A percentile compares a stretch with the other conserved stretches of the same genome.
Conservation (phyloP, 2,888 invertebrate genomes). For the Brenthis hecate region DNA sequence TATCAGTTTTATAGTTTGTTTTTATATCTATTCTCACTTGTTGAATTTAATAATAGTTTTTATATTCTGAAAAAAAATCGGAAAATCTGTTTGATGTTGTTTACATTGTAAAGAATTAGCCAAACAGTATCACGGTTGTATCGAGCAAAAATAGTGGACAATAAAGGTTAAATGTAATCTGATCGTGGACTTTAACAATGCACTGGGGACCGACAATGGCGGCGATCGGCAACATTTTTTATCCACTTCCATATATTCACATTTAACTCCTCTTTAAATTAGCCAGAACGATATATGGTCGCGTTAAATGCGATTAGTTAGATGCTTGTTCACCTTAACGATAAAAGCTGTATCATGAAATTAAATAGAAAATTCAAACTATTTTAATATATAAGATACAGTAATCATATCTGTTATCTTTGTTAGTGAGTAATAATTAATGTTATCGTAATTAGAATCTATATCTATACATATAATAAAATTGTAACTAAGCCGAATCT, state of each 20-base stretch:
- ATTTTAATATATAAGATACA: no score
- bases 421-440: no score
- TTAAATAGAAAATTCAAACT: background rate
- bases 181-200: conserved; percentile 62
- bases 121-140: conserved; percentile 45
- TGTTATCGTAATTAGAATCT: no score
- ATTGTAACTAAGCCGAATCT: no score
- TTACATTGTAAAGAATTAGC: conserved; percentile 36
- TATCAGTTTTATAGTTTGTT: no score
- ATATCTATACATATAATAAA: no score
- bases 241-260: conserved; percentile 41
- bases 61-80: no score
- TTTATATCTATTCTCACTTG: no score
- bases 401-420: no score
- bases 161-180: conserved; percentile 68
- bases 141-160: conserved; percentile 54
- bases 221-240: conserved; percentile 46
- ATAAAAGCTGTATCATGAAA: background rate
- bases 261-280: conserved; percentile 43
- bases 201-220: conserved; percentile 53
- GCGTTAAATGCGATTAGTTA: conserved; percentile 35
- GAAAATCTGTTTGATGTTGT: conserved; percentile 22
- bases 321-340: conserved; percentile 15
- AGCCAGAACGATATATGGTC: conserved; percentile 35
- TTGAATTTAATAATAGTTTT: no score